Percentiles rank a stretch among this genome's conserved stretches.
Conservation (phyloP, 2,797 vertebrate species). For the Hapalemur alaotrensis region DNA sequence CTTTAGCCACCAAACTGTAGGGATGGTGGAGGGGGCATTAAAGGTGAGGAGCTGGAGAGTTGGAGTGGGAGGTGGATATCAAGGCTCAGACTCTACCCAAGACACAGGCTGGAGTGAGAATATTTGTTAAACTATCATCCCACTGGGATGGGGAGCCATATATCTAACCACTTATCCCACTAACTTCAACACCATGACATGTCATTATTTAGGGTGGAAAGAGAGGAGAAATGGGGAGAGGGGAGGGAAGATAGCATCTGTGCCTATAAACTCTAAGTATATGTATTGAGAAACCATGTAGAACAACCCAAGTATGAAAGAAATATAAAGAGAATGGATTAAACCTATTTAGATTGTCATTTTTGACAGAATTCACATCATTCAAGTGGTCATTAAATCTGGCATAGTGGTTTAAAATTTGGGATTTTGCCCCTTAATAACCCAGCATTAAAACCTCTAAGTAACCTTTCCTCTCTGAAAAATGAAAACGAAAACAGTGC, state of each 20-base stretch:
- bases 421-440: not conserved
- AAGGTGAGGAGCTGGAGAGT: not conserved
- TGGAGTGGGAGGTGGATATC: not conserved
- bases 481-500: not conserved
- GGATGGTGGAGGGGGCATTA: too few relatives aligned
- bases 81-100: not conserved
- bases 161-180: not conserved
- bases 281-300: not conserved
- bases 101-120: not conserved
- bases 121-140: not conserved
- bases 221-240: not conserved
- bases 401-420: not conserved
- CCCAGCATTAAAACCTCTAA: not conserved
- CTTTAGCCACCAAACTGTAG: not conserved
- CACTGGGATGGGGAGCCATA: not conserved
- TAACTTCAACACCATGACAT: not conserved
- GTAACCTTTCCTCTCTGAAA: not conserved
- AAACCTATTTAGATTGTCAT: not conserved
- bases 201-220: not conserved
- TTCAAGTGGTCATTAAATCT: not conserved
- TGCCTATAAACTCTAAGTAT: not conserved
- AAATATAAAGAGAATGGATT: not conserved
- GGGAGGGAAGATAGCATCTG: not conserved
- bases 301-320: not conserved
- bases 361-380: not conserved